Conservation (phyloP, 1,140 invertebrate species). For the Drosophila aff. region DNA sequence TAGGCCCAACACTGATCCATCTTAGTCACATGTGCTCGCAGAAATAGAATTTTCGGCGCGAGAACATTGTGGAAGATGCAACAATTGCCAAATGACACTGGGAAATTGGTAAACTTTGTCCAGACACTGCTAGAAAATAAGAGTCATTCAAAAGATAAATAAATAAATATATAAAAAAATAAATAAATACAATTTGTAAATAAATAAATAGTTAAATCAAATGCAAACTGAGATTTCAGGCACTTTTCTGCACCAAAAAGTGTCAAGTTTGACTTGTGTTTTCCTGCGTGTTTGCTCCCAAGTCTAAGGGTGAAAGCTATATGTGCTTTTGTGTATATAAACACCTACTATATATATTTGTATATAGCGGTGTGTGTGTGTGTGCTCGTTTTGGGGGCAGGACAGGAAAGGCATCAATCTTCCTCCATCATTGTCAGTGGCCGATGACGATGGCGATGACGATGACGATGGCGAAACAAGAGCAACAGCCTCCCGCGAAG, state of each 20-base stretch:
- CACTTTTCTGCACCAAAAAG: not conserved
- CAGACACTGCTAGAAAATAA: conserved; percentile 18
- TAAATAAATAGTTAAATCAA: not conserved
- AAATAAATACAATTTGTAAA: not conserved
- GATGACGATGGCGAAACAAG: conserved; percentile 37
- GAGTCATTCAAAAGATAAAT: not conserved
- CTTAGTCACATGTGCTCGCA: conserved; percentile 1
- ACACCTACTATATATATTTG: conserved; percentile 2
- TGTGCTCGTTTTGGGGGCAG: conserved; percentile 43
- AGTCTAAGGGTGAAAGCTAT: not conserved
- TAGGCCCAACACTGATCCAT: conserved; percentile 12
- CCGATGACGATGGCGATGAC: conserved; percentile 58
- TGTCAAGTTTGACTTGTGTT: not conserved
- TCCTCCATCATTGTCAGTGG: conserved; percentile 78
- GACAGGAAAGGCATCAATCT: conserved; percentile 67
- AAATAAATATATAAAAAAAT: not conserved
- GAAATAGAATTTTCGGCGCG: not conserved
- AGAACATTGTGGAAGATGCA: conserved; percentile 3
- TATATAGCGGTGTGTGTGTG: not conserved
- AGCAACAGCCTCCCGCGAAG: conserved; percentile 12
- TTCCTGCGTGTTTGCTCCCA: not conserved
- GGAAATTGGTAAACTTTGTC: conserved; percentile 13
- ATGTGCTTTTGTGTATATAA: conserved; percentile 6
- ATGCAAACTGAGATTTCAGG: not conserved
- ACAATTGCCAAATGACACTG: conserved; percentile 37